Conservation (phyloP, 37 sponge, comb jelly and placozoan genomes). For the Eunapius fragilis region DNA sequence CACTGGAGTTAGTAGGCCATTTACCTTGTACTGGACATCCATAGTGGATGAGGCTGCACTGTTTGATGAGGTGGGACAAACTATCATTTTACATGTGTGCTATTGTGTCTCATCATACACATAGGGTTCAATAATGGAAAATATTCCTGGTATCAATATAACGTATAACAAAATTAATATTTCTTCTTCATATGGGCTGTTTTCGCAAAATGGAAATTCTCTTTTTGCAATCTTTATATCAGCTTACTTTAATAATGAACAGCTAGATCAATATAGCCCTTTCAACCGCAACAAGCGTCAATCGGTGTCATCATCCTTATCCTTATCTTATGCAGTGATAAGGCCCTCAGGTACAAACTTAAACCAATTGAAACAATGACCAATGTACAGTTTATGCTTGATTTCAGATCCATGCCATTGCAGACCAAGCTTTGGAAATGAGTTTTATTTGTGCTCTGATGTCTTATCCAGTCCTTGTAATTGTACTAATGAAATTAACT, state of each 20-base stretch:
- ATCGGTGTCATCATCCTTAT: background rate
- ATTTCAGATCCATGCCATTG: background rate
- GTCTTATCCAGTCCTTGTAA: background rate
- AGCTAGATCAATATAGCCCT: background rate
- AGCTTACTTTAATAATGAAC: background rate
- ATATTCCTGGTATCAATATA: background rate
- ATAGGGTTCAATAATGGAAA: background rate
- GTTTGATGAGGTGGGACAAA: background rate
- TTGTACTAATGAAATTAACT: background rate
- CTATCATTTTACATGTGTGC: background rate
- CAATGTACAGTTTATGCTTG: too few relatives aligned
- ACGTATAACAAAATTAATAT: background rate
- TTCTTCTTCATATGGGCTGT: background rate
- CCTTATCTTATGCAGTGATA: background rate
- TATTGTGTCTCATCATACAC: background rate
- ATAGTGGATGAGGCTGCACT: background rate
- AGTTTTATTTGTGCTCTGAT: background rate
- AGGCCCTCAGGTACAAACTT: background rate
- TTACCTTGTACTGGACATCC: background rate
- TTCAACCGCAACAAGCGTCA: background rate
- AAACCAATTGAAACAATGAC: too few relatives aligned
- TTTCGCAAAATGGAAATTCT: background rate
- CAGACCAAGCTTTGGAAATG: background rate
- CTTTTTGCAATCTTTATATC: background rate
- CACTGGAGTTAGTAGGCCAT: background rate